Conservation (phyloP, 2,113 vertebrate genomes). For the Vimba vimba region DNA sequence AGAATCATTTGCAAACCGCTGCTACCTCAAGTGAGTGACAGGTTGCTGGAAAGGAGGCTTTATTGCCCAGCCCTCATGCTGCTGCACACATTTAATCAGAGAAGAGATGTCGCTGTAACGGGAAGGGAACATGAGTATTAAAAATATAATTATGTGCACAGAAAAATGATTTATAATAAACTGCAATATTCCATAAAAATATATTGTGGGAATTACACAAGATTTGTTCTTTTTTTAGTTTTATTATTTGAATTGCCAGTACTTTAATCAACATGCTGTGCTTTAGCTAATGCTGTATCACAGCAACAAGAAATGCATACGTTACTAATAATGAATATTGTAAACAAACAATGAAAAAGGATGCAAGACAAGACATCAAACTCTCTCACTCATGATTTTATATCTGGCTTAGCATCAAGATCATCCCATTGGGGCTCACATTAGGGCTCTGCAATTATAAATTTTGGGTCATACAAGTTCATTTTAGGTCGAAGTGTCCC, state of each 20-base stretch:
- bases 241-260: not conserved
- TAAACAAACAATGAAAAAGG: not conserved
- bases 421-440: conserved; percentile 15
- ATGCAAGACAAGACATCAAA: not conserved
- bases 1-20: too few species aligned
- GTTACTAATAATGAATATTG: not conserved
- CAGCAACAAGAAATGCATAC: not conserved
- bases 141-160: not conserved
- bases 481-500: not conserved
- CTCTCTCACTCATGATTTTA: not conserved
- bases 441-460: conserved; percentile 17
- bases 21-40: too few species aligned
- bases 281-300: not conserved
- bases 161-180: not conserved
- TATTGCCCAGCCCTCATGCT: too few species aligned
- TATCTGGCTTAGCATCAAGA: not conserved
- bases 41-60: too few species aligned
- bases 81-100: not conserved
- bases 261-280: not conserved
- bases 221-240: not conserved
- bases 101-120: not conserved
- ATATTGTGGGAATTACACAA: too few species aligned
- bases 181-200: not conserved
- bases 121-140: not conserved
- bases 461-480: conserved; percentile 14